These are phyloP conservation scores for Prunella himalayana DNA, from an alignment of 2,113 vertebrate genomes.

Conservation along the genomic window DNA sequence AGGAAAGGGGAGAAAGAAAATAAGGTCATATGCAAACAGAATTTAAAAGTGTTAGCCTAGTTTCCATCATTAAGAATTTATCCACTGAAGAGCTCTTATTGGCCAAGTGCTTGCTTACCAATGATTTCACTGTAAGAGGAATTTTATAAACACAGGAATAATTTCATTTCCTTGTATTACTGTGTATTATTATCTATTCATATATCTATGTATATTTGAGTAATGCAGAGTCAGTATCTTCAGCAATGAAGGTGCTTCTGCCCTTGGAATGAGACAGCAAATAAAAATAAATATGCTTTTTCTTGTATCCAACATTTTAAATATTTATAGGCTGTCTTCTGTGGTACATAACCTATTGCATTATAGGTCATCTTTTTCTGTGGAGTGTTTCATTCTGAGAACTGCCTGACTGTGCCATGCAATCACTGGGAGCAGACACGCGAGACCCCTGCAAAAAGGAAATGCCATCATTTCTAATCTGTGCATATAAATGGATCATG, in stretches of 20 bases:
- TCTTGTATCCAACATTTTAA: conserved; percentile 51
- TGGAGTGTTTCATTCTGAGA: conserved; percentile 30
- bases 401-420: neutral
- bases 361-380: conserved; percentile 57
- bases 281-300: conserved; percentile 58
- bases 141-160: neutral
- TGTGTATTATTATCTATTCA: neutral
- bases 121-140: neutral
- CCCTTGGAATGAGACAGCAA: conserved; percentile 40
- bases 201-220: neutral
- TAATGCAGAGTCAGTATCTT: neutral
- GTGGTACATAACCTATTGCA: conserved; percentile 48
- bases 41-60: conserved; percentile 26
- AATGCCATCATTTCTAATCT: conserved; percentile 26
- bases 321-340: conserved; percentile 68
- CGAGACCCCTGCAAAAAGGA: neutral
- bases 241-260: neutral
- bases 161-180: neutral
- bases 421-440: neutral
- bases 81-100: neutral
- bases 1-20: neutral
- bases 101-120: conserved; percentile 4
- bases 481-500: conserved; percentile 54
- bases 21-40: conserved; percentile 11
- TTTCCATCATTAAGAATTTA: conserved; percentile 51